phyloP scores from a whole-genome alignment of 2,113 vertebrate species.

The Pycnonotus jocosus region DNA sequence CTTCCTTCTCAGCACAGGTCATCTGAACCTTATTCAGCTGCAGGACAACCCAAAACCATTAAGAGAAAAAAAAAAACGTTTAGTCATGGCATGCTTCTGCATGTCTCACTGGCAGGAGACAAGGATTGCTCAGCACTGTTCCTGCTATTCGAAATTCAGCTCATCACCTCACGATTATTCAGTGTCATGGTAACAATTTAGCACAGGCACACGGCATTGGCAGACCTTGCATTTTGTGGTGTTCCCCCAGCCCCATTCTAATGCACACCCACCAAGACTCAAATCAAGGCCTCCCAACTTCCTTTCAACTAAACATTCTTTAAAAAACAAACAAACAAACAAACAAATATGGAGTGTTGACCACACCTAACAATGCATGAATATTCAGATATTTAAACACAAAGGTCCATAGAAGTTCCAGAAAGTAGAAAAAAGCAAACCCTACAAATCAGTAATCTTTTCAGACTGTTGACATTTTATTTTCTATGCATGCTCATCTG shows the following conservation, averaged over 20 bases:
- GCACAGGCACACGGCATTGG: background rate
- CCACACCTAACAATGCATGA: background rate
- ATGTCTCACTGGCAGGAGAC: background rate
- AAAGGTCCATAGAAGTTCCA: background rate
- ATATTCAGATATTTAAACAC: background rate
- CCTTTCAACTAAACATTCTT: background rate
- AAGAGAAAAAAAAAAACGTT: background rate
- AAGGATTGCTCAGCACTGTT: background rate
- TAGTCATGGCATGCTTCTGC: background rate
- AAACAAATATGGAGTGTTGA: background rate
- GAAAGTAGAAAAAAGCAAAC: background rate
- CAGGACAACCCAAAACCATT: background rate
- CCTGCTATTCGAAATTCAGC: background rate
- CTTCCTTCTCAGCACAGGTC: background rate
- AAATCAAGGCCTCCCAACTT: background rate
- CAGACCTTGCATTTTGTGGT: background rate
- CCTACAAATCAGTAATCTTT: background rate
- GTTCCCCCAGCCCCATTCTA: background rate
- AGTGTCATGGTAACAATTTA: slow-evolving; percentile 18
- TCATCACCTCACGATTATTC: background rate
- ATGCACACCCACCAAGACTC: background rate
- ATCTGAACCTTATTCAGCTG: background rate
- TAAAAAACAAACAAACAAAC: accelerated
- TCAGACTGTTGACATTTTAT: background rate
- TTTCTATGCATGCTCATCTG: background rate